These are phyloP conservation scores for Varanus salvator DNA, from an alignment of 2,113 vertebrate species.

Conservation along the genomic window DNA sequence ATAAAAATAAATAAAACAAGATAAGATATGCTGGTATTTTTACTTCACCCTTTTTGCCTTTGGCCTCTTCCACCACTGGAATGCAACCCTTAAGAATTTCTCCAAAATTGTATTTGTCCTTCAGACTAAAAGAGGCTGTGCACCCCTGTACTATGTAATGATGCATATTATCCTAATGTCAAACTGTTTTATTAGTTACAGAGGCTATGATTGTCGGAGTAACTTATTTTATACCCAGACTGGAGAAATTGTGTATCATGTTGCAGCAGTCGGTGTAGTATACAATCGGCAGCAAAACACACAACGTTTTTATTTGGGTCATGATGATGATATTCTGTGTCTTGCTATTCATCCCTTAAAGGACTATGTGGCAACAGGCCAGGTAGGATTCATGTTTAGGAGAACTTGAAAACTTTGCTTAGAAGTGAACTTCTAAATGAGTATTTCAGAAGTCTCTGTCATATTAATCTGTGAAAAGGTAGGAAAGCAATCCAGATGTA, in stretches of 20 bases:
- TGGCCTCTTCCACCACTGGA: too few species aligned
- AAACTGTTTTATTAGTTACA: conserved; percentile 82
- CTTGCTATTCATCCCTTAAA: conserved; percentile 95
- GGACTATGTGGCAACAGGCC: conserved; percentile 97
- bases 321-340: conserved; percentile 97
- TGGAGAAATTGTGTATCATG: conserved; percentile 97
- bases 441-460: neutral
- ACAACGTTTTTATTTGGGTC: conserved; percentile 95
- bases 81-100: too few species aligned
- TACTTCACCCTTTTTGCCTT: too few species aligned
- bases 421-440: conserved; percentile 15
- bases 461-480: neutral
- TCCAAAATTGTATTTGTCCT: too few species aligned
- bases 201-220: conserved; percentile 96
- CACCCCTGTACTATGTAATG: neutral
- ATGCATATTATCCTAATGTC: neutral
- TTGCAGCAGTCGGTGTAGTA: conserved; percentile 94
- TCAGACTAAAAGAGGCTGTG: too few species aligned
- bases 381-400: conserved; percentile 78
- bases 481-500: neutral
- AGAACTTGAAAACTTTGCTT: neutral
- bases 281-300: conserved; percentile 98
- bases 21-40: too few species aligned
- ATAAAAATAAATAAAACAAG: too few species aligned
- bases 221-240: conserved; percentile 98